phyloP scores from a whole-genome alignment of 2,113 vertebrate genomes.

The Cavia aperea region DNA sequence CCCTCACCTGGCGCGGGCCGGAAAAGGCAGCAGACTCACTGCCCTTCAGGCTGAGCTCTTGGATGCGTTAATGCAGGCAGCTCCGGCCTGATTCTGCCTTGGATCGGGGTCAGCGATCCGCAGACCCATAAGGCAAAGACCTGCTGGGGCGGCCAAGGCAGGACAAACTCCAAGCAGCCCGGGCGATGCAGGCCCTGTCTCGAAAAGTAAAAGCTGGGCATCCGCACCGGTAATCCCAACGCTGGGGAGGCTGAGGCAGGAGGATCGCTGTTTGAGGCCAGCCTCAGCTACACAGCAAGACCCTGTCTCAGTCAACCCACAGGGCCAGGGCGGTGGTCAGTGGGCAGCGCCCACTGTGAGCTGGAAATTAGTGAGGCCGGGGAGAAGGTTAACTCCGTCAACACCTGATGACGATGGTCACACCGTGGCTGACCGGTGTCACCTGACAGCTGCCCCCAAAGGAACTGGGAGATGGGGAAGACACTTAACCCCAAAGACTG shows the following conservation, averaged over 20 bases:
- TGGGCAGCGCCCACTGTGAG: neutral
- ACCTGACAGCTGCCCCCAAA: neutral
- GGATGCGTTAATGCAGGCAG: no score
- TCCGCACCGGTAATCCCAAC: neutral
- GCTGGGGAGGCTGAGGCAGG: neutral
- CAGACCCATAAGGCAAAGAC: neutral
- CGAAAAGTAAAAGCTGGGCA: neutral
- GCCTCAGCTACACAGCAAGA: neutral
- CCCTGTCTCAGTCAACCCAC: neutral
- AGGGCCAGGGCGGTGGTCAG: neutral
- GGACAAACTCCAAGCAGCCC: neutral
- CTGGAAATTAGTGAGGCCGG: accelerated
- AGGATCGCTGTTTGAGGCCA: neutral
- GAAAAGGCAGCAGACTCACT: no score
- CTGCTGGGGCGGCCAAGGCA: neutral
- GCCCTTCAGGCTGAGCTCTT: neutral
- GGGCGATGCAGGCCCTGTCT: neutral
- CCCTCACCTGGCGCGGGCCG: neutral
- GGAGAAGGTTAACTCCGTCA: neutral
- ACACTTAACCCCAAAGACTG: neutral
- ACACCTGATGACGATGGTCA: neutral
- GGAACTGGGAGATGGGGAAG: neutral
- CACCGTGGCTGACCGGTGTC: neutral
- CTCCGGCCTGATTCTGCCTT: neutral
- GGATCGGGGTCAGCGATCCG: neutral